Evolutionary conservation across 2,888 invertebrate species (phyloP).

Genomic region (Therioaphis trifolii): DNA sequence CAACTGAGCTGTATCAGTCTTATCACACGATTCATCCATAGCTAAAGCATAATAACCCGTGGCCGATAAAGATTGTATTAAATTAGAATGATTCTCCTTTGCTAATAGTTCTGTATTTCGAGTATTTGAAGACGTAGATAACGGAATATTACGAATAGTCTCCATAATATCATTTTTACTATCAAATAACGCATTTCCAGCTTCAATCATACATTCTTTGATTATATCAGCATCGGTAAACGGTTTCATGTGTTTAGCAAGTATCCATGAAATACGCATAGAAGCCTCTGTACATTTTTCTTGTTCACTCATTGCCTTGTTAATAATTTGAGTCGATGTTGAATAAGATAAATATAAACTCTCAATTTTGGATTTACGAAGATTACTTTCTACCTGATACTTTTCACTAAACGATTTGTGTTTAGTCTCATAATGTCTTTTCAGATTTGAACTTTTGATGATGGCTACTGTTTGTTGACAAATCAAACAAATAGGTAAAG

Average conservation of each 20-base stretch:
- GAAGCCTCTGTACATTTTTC: slow-evolving; percentile 49
- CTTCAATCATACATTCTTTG: slow-evolving; percentile 39
- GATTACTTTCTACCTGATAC: slow-evolving; percentile 46
- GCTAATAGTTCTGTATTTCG: slow-evolving; percentile 25
- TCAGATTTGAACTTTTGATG: slow-evolving; percentile 65
- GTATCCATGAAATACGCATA: slow-evolving; percentile 34
- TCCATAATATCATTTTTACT: slow-evolving; percentile 36
- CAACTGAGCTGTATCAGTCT: too few species aligned
- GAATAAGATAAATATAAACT: slow-evolving; percentile 51
- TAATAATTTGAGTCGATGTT: slow-evolving; percentile 48
- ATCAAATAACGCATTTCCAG: slow-evolving; percentile 39
- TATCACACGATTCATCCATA: slow-evolving; percentile 27
- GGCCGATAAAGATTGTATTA: slow-evolving; percentile 17
- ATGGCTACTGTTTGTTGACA: too few species aligned
- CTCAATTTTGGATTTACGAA: slow-evolving; percentile 53
- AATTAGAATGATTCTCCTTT: slow-evolving; percentile 26
- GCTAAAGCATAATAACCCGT: slow-evolving; percentile 20
- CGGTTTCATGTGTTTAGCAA: slow-evolving; percentile 30
- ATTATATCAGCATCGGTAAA: slow-evolving; percentile 39
- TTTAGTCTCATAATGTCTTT: slow-evolving; percentile 65
- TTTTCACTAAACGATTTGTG: slow-evolving; percentile 56
- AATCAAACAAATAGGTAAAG: too few species aligned
- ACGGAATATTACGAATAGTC: slow-evolving; percentile 33
- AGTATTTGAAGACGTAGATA: slow-evolving; percentile 21
- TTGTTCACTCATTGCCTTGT: slow-evolving; percentile 49